phyloP scores from a whole-genome alignment of 2,797 vertebrate genomes.

The Artibeus lituratus region DNA sequence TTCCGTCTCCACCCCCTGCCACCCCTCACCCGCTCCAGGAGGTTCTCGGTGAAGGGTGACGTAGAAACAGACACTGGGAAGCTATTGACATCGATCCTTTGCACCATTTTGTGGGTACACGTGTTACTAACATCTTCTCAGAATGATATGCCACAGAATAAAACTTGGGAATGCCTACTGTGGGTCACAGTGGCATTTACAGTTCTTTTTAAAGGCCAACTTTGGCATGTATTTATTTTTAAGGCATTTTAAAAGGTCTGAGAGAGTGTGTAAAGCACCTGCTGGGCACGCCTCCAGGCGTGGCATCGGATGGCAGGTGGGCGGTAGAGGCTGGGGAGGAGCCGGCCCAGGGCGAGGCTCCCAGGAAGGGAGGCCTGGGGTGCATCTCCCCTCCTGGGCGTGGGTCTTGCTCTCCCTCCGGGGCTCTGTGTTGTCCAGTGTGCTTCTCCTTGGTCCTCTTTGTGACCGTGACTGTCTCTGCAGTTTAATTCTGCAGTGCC shows the following conservation, averaged over 20 bases:
- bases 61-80: neutral
- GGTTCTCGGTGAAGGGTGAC: neutral
- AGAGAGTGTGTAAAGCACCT: neutral
- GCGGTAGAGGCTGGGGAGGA: neutral
- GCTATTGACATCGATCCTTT: neutral
- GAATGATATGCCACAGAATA: neutral
- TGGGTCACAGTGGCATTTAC: neutral
- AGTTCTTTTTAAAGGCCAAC: conserved; percentile 20
- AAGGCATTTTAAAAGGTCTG: neutral
- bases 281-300: neutral
- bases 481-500: neutral
- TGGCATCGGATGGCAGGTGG: neutral
- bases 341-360: neutral
- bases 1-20: neutral
- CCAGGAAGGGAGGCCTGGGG: neutral
- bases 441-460: neutral
- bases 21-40: neutral
- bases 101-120: neutral
- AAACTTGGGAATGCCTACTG: neutral
- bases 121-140: neutral
- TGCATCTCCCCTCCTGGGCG: neutral
- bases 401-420: neutral
- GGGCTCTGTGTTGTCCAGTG: neutral
- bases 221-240: neutral
- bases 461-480: neutral